These are phyloP conservation scores for Lasaia peninsularis DNA, from an alignment of 1,140 invertebrate genomes.

Conservation along the genomic window DNA sequence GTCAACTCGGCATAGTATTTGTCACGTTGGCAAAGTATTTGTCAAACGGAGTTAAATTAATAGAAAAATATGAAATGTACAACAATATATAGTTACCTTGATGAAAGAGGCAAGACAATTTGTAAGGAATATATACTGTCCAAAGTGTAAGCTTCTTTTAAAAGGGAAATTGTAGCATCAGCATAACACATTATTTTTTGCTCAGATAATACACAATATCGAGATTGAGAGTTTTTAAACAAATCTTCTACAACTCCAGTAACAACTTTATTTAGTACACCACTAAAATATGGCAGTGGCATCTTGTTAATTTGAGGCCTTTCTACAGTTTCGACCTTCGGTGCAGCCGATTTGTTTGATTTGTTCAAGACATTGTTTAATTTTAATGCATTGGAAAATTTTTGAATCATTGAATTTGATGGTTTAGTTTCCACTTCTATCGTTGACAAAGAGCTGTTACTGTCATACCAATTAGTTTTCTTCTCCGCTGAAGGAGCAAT, in stretches of 20 bases:
- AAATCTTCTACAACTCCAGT: slow-evolving; percentile 59
- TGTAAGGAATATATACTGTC: slow-evolving; percentile 61
- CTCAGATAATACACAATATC: slow-evolving; percentile 59
- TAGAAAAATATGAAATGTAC: slow-evolving; percentile 1
- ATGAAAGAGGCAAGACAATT: slow-evolving; percentile 59
- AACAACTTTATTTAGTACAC: slow-evolving; percentile 51
- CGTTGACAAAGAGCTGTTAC: slow-evolving; percentile 20
- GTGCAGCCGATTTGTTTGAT: slow-evolving; percentile 30
- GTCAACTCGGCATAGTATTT: background rate
- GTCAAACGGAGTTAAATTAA: too few relatives aligned
- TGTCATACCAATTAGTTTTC: slow-evolving; percentile 55
- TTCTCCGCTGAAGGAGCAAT: slow-evolving; percentile 29
- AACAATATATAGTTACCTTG: slow-evolving; percentile 42
- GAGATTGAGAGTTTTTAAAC: slow-evolving; percentile 57
- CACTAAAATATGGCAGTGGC: slow-evolving; percentile 48
- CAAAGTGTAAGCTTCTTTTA: slow-evolving; percentile 57
- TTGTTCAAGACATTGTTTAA: slow-evolving; percentile 50
- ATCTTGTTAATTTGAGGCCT: slow-evolving; percentile 43
- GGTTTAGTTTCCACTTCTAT: slow-evolving; percentile 36
- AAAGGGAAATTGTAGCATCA: slow-evolving; percentile 51
- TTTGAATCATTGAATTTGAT: slow-evolving; percentile 49
- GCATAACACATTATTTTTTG: slow-evolving; percentile 64
- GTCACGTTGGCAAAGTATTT: too few relatives aligned
- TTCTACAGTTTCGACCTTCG: slow-evolving; percentile 45
- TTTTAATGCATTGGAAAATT: slow-evolving; percentile 57